A percentile compares a stretch with the other conserved stretches of the same genome.
phyloP scores from a whole-genome alignment of 2,113 vertebrate species.

The Indicator maculatus region DNA sequence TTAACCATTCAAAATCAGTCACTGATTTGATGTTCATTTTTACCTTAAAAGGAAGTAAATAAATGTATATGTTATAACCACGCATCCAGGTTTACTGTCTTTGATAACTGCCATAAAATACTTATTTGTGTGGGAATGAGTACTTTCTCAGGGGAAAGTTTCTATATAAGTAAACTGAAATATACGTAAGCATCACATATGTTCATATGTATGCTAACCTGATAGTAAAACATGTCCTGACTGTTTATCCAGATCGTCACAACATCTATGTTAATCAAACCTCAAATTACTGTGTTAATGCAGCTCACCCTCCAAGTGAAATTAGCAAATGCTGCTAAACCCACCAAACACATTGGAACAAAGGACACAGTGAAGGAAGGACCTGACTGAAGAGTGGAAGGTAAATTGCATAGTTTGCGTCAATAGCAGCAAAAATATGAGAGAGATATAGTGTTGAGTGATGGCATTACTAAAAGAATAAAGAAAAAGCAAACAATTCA shows the following conservation, averaged over 20 bases:
- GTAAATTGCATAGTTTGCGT: neutral
- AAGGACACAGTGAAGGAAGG: neutral
- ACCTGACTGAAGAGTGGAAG: neutral
- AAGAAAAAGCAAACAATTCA: neutral
- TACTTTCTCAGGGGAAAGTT: neutral
- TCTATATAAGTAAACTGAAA: neutral
- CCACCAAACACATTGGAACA: neutral
- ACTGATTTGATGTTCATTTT: conserved; percentile 82
- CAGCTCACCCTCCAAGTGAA: neutral
- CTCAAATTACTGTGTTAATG: neutral
- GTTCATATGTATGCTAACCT: neutral
- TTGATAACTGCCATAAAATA: neutral
- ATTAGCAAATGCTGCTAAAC: neutral
- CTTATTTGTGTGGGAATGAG: neutral
- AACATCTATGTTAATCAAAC: neutral
- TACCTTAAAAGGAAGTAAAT: conserved; percentile 77
- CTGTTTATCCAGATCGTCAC: neutral
- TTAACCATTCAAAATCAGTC: conserved; percentile 91
- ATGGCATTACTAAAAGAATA: neutral
- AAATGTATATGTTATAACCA: neutral
- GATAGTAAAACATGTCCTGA: neutral
- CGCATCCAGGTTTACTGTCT: neutral
- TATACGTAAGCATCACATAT: neutral
- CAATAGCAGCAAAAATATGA: neutral
- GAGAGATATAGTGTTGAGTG: neutral